Percentiles rank a stretch among this genome's conserved stretches.
These are phyloP conservation scores for Poliocrania exsul DNA, from an alignment of 2,797 vertebrate genomes.

Conservation along the genomic window DNA sequence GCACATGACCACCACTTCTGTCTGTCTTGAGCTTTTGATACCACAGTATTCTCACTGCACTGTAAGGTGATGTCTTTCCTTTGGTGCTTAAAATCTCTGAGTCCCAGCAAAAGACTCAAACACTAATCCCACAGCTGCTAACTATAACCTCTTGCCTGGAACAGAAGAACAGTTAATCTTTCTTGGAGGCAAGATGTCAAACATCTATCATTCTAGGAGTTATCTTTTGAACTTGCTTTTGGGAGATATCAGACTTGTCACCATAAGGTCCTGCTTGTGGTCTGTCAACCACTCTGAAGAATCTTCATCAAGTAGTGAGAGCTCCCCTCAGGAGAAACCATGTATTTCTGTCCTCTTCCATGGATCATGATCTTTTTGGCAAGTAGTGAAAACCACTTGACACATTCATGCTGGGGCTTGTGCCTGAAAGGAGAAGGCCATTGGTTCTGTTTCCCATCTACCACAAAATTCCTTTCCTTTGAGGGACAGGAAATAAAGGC, in stretches of 20 bases:
- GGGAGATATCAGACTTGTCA: background rate
- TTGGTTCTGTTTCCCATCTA: background rate
- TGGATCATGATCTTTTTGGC: background rate
- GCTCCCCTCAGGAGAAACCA: background rate
- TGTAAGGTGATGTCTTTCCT: background rate
- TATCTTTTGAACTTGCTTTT: background rate
- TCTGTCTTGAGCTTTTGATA: background rate
- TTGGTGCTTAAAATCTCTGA: background rate
- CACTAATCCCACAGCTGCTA: background rate
- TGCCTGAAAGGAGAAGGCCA: background rate
- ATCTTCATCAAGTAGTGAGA: background rate
- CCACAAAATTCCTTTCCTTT: background rate
- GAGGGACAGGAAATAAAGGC: background rate
- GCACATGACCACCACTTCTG: background rate
- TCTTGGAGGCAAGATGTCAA: background rate
- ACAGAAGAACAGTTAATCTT: background rate
- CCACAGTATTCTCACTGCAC: background rate
- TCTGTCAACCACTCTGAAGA: background rate
- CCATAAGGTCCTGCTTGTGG: background rate
- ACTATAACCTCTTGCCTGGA: background rate
- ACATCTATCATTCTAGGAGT: background rate
- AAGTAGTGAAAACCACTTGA: background rate
- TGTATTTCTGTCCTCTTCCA: background rate
- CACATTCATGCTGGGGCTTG: background rate
- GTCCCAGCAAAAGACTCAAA: background rate